A percentile compares a stretch with the other conserved stretches of the same genome.
These are phyloP conservation scores for Platycheirus albimanus DNA, from an alignment of 2,888 invertebrate genomes.

Conservation along the genomic window DNA sequence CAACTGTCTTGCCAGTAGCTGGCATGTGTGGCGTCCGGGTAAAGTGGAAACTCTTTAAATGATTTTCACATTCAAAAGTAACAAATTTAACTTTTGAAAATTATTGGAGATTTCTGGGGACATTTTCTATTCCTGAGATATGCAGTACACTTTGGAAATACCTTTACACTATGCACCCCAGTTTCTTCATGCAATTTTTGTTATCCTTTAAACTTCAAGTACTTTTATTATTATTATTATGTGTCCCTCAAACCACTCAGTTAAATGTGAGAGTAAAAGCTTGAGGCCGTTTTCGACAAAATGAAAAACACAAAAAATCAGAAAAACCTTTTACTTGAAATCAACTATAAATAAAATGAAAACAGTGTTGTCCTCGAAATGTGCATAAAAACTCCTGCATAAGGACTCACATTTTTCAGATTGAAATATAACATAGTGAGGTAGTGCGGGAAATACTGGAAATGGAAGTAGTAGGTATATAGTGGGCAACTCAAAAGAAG, in stretches of 20 bases:
- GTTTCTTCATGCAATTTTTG: too few relatives aligned
- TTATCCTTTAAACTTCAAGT: too few relatives aligned
- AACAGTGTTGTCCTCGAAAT: slow-evolving; percentile 67
- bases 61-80: too few relatives aligned
- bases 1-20: too few relatives aligned
- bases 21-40: too few relatives aligned
- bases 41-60: too few relatives aligned
- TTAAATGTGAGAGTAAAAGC: slow-evolving; percentile 47
- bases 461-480: background rate
- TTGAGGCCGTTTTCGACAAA: slow-evolving; percentile 25
- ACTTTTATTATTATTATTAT: too few relatives aligned
- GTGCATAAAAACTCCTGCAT: slow-evolving; percentile 35
- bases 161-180: too few relatives aligned
- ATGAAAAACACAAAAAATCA: background rate
- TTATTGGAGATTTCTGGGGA: too few relatives aligned
- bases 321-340: slow-evolving; percentile 56
- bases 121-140: too few relatives aligned
- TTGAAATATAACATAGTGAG: slow-evolving; percentile 4
- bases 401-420: slow-evolving; percentile 14
- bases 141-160: too few relatives aligned
- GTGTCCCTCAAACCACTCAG: slow-evolving; percentile 23
- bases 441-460: background rate
- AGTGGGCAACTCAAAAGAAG: slow-evolving; percentile 62
- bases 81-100: too few relatives aligned
- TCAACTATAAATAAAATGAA: slow-evolving; percentile 58